These are phyloP conservation scores for Seriola dumerili DNA, from an alignment of 2,113 vertebrate species.

Conservation along the genomic window DNA sequence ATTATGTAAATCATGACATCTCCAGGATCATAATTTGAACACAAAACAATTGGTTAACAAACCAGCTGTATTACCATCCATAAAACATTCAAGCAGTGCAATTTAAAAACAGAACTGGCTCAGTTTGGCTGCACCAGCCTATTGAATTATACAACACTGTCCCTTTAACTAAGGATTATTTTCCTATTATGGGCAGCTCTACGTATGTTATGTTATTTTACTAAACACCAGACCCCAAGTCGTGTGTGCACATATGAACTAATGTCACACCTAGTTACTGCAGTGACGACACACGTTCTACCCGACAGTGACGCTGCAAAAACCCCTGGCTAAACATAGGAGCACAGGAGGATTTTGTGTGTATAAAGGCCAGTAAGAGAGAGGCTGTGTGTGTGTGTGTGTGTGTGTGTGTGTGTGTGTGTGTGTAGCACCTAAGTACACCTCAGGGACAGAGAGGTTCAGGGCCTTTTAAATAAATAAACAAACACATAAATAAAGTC, in stretches of 20 bases:
- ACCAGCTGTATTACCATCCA: background rate
- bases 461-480: conserved; percentile 77
- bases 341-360: conserved; percentile 38
- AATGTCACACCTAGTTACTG: conserved; percentile 59
- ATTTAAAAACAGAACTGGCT: background rate
- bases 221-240: conserved; percentile 22
- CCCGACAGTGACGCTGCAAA: conserved; percentile 45
- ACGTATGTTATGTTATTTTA: conserved; percentile 24
- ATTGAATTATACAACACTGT: background rate
- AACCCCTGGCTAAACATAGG: conserved; percentile 57
- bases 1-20: no score
- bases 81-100: background rate
- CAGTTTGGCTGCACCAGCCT: background rate
- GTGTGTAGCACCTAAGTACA: conserved; percentile 63
- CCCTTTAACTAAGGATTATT: background rate
- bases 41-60: no score
- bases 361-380: conserved; percentile 28
- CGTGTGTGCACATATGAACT: conserved; percentile 22
- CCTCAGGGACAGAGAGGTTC: conserved; percentile 68
- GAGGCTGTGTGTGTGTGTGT: conserved; percentile 16
- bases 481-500: conserved; percentile 79
- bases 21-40: no score
- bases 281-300: conserved; percentile 34
- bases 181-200: background rate
- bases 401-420: conserved; percentile 35